Evolutionary conservation across 2,888 invertebrate species (phyloP).

Genomic region (Parasteatoda lunata): DNA sequence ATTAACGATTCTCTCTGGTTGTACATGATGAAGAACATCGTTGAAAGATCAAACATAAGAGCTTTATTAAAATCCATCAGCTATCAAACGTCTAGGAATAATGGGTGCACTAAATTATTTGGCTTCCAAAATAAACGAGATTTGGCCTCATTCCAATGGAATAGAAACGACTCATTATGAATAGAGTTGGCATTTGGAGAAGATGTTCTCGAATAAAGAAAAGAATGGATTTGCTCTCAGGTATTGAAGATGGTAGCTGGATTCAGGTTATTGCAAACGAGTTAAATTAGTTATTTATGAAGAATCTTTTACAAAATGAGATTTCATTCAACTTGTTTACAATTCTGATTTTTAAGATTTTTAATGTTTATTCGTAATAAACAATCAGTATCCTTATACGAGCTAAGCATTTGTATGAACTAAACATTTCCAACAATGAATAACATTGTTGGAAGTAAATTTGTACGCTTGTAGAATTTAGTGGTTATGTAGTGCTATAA

Average conservation of each 20-base stretch:
- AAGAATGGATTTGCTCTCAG: neutral
- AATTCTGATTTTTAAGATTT: too few relatives aligned
- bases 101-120: conserved; percentile 61
- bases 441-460: too few relatives aligned
- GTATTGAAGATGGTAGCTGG: neutral
- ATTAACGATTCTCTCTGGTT: conserved; percentile 39
- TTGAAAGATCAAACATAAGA: conserved; percentile 60
- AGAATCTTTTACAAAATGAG: too few relatives aligned
- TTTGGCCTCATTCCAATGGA: conserved; percentile 48
- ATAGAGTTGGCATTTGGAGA: conserved; percentile 51
- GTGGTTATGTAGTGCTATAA: too few relatives aligned
- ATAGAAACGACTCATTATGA: conserved; percentile 33
- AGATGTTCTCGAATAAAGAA: neutral
- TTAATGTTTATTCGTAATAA: too few relatives aligned
- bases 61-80: conserved; percentile 66
- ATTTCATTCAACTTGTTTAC: too few relatives aligned
- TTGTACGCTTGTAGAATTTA: too few relatives aligned
- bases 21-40: conserved; percentile 37
- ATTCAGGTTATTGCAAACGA: too few relatives aligned
- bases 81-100: conserved; percentile 56
- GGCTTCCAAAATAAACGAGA: conserved; percentile 58
- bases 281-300: too few relatives aligned
- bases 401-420: too few relatives aligned
- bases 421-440: too few relatives aligned
- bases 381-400: too few relatives aligned